phyloP scores from a whole-genome alignment of 92 coral and sea anemone species.

The Scolanthus callimorphus region DNA sequence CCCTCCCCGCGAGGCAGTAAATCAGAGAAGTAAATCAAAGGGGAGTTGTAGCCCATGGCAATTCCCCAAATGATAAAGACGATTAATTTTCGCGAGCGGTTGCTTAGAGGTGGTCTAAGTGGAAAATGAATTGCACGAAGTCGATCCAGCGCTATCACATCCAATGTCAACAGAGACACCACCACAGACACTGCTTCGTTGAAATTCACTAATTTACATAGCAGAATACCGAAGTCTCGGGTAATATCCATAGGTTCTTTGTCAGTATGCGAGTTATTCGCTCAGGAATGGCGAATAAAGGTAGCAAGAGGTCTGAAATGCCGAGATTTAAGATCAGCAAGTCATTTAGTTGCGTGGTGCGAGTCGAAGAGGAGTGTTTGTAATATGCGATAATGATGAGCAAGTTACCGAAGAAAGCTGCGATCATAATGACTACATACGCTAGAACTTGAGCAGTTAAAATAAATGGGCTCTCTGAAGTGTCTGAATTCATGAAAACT shows the following conservation, averaged over 20 bases:
- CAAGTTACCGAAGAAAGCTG: slow-evolving; percentile 12
- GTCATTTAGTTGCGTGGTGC: slow-evolving; percentile 7
- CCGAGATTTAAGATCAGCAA: slow-evolving; percentile 16
- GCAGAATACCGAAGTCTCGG: slow-evolving; percentile 10
- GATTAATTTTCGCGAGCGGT: neutral
- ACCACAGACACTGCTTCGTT: slow-evolving; percentile 34
- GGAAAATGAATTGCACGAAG: slow-evolving; percentile 15
- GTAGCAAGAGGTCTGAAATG: slow-evolving; percentile 16
- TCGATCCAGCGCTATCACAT: slow-evolving; percentile 28
- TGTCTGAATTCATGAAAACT: too few relatives aligned
- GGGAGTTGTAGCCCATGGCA: slow-evolving; percentile 23
- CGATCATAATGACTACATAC: neutral
- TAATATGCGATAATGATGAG: slow-evolving; percentile 14
- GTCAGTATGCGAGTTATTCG: slow-evolving; percentile 19
- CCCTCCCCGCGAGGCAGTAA: neutral
- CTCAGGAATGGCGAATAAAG: slow-evolving; percentile 26
- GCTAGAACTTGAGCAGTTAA: slow-evolving; percentile 4
- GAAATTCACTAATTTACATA: slow-evolving; percentile 31
- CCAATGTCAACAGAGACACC: slow-evolving; percentile 14
- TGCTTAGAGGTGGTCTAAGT: neutral
- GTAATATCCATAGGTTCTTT: slow-evolving; percentile 22
- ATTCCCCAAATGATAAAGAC: slow-evolving; percentile 11
- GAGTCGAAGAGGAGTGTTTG: neutral
- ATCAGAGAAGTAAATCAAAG: slow-evolving; percentile 16
- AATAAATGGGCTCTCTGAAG: neutral